Conservation (phyloP, 1,140 invertebrate species). For the Brachystomella parvula region DNA sequence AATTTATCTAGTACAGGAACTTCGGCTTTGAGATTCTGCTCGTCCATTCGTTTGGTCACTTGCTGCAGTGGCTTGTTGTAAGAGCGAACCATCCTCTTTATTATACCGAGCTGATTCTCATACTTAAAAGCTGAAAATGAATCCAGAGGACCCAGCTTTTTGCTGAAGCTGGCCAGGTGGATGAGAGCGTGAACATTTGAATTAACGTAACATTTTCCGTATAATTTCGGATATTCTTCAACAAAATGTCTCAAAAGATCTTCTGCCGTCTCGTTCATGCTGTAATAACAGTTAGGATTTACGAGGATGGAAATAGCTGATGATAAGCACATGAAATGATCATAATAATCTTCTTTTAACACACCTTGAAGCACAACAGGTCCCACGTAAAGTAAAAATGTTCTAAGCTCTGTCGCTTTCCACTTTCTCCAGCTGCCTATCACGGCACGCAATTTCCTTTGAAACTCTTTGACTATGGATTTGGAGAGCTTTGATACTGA, state of each 20-base stretch:
- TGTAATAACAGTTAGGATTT: not conserved
- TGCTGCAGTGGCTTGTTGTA: too few relatives aligned
- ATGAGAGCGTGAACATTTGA: not conserved
- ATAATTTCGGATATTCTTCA: not conserved
- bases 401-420: constrained; percentile 47
- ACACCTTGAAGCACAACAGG: constrained; percentile 41
- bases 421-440: constrained; percentile 42
- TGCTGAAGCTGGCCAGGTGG: not conserved
- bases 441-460: constrained; percentile 41
- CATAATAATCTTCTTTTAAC: constrained; percentile 26
- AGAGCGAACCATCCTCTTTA: too few relatives aligned
- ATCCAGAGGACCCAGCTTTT: not conserved
- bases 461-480: constrained; percentile 43
- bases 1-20: too few relatives aligned
- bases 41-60: too few relatives aligned
- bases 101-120: not conserved
- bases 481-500: not conserved
- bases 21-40: too few relatives aligned
- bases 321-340: not conserved
- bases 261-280: not conserved
- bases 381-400: constrained; percentile 46
- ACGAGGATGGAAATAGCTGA: not conserved
- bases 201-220: not conserved
- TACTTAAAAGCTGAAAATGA: not conserved
- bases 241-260: not conserved